A percentile compares a stretch with the other conserved stretches of the same genome.
Conservation (phyloP, 64 coral and sea anemone species). For the Anthopleura sola region DNA sequence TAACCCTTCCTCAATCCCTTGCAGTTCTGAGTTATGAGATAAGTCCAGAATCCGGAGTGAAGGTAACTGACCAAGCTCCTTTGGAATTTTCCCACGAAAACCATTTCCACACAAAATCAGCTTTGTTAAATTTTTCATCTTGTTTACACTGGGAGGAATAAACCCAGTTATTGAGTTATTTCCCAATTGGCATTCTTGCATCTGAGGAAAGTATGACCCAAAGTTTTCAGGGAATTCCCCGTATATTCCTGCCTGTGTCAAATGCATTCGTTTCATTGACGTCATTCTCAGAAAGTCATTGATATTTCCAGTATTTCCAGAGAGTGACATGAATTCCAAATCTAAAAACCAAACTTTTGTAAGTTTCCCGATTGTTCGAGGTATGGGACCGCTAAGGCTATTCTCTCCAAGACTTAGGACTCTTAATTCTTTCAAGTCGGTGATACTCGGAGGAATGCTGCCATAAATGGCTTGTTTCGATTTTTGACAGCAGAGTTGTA, state of each 20-base stretch:
- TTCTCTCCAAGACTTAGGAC: conserved; percentile 55
- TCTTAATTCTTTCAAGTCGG: conserved; percentile 38
- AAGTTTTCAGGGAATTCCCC: conserved; percentile 44
- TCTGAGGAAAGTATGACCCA: conserved; percentile 28
- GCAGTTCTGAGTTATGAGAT: conserved; percentile 25
- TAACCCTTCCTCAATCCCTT: conserved; percentile 3
- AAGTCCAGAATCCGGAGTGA: conserved; percentile 42
- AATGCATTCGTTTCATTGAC: conserved; percentile 39
- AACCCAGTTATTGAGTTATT: conserved; percentile 19
- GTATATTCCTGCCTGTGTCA: conserved; percentile 39
- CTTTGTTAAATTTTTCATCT: conserved; percentile 48
- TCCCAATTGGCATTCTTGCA: conserved; percentile 35
- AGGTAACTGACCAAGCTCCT: conserved; percentile 14
- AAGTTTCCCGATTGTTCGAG: conserved; percentile 32
- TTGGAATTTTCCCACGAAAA: conserved; percentile 47
- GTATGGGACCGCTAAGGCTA: conserved; percentile 26
- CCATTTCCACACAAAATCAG: conserved; percentile 20
- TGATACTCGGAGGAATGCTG: conserved; percentile 29
- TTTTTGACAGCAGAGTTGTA: conserved; percentile 43
- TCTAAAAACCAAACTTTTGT: conserved; percentile 58
- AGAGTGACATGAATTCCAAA: conserved; percentile 29
- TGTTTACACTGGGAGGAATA: conserved; percentile 25
- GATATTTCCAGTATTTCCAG: conserved; percentile 12
- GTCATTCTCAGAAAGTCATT: conserved; percentile 22
- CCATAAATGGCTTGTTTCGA: conserved; percentile 7